Evolutionary conservation across 1,140 invertebrate species (phyloP).

Genomic region (Microvelia longipes): DNA sequence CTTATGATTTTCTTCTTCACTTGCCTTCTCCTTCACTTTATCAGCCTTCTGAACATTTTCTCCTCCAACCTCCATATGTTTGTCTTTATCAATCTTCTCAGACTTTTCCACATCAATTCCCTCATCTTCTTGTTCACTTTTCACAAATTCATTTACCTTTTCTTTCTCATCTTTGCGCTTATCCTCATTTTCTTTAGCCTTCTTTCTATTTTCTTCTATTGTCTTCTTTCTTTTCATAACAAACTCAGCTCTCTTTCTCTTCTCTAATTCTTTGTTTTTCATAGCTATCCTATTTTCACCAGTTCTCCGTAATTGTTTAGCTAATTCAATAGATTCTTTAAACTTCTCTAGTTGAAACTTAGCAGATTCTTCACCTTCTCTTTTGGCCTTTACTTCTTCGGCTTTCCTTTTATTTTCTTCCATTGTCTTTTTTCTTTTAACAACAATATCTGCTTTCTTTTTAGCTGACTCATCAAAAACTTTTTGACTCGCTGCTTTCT

Average conservation of each 20-base stretch:
- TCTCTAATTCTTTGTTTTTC: too few relatives aligned
- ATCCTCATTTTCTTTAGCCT: background rate
- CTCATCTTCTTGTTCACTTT: background rate
- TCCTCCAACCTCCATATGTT: background rate
- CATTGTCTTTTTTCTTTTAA: background rate
- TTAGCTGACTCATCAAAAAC: background rate
- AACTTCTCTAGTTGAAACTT: too few relatives aligned
- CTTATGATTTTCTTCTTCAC: background rate
- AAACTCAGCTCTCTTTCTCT: background rate
- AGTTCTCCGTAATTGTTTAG: too few relatives aligned
- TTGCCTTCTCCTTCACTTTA: background rate
- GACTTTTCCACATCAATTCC: background rate
- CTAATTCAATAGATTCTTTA: too few relatives aligned
- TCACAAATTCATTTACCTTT: too few relatives aligned
- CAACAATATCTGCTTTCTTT: background rate
- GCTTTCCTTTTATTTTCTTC: slow-evolving; percentile 4
- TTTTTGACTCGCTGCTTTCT: background rate
- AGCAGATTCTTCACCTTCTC: background rate
- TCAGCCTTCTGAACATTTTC: background rate
- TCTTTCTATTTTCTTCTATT: background rate
- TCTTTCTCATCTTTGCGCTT: too few relatives aligned
- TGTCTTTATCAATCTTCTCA: background rate
- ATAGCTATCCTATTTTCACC: too few relatives aligned
- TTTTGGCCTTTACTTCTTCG: background rate
- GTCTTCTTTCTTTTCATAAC: background rate